A percentile compares a stretch with the other conserved stretches of the same genome.
Evolutionary conservation across 2,113 vertebrate species (phyloP).

Genomic region (Cinclus mexicanus): DNA sequence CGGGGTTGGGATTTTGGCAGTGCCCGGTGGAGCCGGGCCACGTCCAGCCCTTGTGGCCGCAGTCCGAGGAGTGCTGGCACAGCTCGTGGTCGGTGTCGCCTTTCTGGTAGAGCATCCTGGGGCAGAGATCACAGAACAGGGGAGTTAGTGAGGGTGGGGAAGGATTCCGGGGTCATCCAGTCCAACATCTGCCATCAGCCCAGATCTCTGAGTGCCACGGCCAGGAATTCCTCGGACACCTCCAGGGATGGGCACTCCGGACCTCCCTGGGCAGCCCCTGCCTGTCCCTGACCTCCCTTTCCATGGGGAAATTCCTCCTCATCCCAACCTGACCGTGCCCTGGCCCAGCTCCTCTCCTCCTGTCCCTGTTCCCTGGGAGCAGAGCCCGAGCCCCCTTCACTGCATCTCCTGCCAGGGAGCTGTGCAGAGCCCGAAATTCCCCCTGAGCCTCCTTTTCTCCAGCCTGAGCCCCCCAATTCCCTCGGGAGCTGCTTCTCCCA

Average conservation of each 20-base stretch:
- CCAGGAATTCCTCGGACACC: background rate
- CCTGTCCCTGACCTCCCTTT: background rate
- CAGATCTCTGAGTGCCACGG: rapidly evolving
- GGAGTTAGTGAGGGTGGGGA: background rate
- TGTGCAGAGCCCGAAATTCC: background rate
- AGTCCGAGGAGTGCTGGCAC: background rate
- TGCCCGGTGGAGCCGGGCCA: rapidly evolving
- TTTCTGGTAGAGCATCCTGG: background rate
- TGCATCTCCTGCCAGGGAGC: background rate
- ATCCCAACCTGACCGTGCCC: background rate
- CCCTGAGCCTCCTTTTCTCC: background rate
- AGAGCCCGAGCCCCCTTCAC: background rate
- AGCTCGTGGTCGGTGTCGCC: background rate
- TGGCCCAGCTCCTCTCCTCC: background rate
- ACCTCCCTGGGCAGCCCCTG: background rate
- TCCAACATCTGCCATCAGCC: rapidly evolving
- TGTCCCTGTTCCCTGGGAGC: background rate
- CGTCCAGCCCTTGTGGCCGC: background rate
- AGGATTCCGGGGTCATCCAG: rapidly evolving
- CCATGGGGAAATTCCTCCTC: background rate
- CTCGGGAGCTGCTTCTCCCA: background rate
- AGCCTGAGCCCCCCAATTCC: background rate
- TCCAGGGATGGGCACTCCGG: rapidly evolving
- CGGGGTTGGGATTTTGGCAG: background rate
- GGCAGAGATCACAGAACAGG: background rate